These are phyloP conservation scores for Brachionus plicatilis DNA, from an alignment of 1,140 invertebrate species.

Conservation along the genomic window DNA sequence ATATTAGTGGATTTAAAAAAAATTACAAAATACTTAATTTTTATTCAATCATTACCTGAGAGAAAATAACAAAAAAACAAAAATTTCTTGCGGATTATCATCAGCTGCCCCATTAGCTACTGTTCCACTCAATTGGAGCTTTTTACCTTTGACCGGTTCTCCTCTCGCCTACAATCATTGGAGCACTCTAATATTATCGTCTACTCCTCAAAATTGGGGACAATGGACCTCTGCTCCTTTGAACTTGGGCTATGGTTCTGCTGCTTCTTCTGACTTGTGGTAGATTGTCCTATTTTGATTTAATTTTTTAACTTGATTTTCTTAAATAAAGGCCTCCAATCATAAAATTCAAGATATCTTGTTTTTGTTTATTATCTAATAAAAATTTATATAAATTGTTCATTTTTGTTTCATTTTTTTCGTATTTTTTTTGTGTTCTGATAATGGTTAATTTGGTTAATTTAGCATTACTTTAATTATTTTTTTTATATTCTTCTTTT, in stretches of 20 bases:
- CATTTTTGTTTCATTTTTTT: too few species aligned
- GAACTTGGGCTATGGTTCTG: neutral
- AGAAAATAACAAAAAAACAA: neutral
- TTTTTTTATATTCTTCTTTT: too few species aligned
- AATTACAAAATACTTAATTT: neutral
- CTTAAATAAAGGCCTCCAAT: neutral
- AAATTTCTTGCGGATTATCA: neutral
- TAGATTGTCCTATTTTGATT: neutral
- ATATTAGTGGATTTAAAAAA: neutral
- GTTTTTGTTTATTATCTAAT: too few species aligned
- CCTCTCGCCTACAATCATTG: neutral
- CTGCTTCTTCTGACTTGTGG: neutral
- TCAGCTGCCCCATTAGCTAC: neutral
- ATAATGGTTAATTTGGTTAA: too few species aligned
- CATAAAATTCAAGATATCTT: too few species aligned
- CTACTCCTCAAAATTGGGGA: neutral
- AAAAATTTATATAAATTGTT: too few species aligned
- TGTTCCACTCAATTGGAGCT: neutral
- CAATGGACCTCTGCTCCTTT: neutral
- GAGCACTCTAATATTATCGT: neutral
- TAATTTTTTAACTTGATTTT: neutral
- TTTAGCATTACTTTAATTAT: too few species aligned
- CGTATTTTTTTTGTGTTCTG: too few species aligned
- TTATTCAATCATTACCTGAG: neutral
- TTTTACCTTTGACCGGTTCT: neutral